A percentile compares a stretch with the other conserved stretches of the same genome.
Conservation (phyloP, 37 sponge, comb jelly and placozoan species). For the Oscarella lobularis region DNA sequence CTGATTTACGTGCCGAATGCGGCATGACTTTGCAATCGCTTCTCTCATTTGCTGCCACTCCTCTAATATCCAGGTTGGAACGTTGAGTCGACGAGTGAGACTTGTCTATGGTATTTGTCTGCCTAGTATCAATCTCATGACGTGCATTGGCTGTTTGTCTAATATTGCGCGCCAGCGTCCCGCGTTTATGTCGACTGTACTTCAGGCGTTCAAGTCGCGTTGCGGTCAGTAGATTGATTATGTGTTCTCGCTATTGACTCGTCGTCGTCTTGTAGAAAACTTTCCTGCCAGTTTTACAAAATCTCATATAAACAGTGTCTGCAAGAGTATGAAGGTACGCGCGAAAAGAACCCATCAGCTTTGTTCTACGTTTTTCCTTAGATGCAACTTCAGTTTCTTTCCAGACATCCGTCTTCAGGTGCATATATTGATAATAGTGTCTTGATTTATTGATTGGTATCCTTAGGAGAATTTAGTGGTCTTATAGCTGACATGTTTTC, state of each 20-base stretch:
- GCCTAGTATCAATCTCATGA: slow-evolving; percentile 71
- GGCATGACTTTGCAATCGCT: slow-evolving; percentile 41
- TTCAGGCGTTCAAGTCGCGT: slow-evolving; percentile 57
- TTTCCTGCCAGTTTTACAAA: slow-evolving; percentile 73
- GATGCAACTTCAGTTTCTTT: too few relatives aligned
- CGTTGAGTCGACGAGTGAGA: neutral
- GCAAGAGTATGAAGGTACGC: slow-evolving; percentile 77
- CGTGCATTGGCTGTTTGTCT: slow-evolving; percentile 52
- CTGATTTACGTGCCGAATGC: slow-evolving; percentile 47
- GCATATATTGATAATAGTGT: too few relatives aligned
- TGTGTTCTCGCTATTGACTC: neutral
- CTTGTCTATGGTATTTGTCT: neutral
- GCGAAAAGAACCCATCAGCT: too few relatives aligned
- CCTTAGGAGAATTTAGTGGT: too few relatives aligned
- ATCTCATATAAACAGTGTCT: slow-evolving; percentile 73
- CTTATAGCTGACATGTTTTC: too few relatives aligned
- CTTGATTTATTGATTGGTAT: too few relatives aligned
- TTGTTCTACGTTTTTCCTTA: too few relatives aligned
- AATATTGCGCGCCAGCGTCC: slow-evolving; percentile 66
- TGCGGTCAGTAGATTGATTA: slow-evolving; percentile 36
- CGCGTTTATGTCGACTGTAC: slow-evolving; percentile 35
- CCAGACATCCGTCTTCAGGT: too few relatives aligned
- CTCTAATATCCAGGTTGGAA: slow-evolving; percentile 36
- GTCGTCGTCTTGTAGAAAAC: slow-evolving; percentile 37
- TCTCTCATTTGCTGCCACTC: slow-evolving; percentile 28